phyloP scores from a whole-genome alignment of 2,113 vertebrate species.

The Sylvietta virens region DNA sequence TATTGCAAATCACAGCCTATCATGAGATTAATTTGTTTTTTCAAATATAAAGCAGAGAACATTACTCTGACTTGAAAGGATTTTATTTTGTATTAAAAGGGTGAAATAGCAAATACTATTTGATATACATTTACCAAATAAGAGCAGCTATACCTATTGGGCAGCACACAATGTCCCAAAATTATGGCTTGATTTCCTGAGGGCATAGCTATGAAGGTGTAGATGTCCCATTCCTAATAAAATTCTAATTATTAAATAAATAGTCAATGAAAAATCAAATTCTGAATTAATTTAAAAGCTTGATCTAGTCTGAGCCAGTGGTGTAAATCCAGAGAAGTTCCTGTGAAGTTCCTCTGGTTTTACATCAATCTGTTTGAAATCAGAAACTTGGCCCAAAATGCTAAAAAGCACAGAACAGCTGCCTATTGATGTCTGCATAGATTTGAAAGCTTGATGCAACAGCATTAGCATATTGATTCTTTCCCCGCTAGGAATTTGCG shows the following conservation, averaged over 20 bases:
- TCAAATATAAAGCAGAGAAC: constrained; percentile 14
- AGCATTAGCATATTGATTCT: constrained; percentile 2
- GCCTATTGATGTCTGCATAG: constrained; percentile 26
- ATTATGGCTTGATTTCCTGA: neutral
- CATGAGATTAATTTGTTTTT: constrained; percentile 22
- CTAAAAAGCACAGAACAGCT: neutral
- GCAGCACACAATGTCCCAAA: neutral
- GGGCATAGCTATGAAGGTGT: neutral
- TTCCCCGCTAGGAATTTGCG: neutral
- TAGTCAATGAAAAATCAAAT: neutral
- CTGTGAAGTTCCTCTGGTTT: neutral
- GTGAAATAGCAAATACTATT: neutral
- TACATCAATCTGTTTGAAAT: neutral
- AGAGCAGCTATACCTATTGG: neutral
- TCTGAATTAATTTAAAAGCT: neutral
- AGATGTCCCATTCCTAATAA: neutral
- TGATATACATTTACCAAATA: neutral
- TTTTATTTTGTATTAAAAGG: constrained; percentile 1
- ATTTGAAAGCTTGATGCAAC: constrained; percentile 25
- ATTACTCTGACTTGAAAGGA: constrained; percentile 4
- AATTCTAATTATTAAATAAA: neutral
- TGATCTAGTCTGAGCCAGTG: neutral
- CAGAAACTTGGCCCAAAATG: constrained; percentile 22
- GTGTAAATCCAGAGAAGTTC: neutral
- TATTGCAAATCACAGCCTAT: constrained; percentile 38